These are phyloP conservation scores for Lates calcarifer DNA, from an alignment of 2,113 vertebrate species.

Conservation along the genomic window DNA sequence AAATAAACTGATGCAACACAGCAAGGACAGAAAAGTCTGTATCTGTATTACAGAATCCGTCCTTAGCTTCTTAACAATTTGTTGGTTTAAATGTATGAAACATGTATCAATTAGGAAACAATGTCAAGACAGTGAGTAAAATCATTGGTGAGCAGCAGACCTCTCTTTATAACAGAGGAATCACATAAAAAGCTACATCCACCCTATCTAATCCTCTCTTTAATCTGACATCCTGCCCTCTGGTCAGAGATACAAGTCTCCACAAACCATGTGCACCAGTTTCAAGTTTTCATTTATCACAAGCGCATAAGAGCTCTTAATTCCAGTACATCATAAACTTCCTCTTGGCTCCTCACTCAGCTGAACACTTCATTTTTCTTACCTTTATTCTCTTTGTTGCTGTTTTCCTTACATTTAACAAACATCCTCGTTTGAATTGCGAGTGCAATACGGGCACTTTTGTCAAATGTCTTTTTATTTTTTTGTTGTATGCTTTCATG, in stretches of 20 bases:
- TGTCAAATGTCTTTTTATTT: too few species aligned
- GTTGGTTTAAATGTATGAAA: neutral
- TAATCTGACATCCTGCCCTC: neutral
- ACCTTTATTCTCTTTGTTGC: neutral
- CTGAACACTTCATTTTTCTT: neutral
- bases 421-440: neutral
- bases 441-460: too few species aligned
- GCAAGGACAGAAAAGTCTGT: too few species aligned
- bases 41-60: neutral
- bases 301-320: neutral
- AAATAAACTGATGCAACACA: too few species aligned
- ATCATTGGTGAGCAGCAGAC: neutral
- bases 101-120: neutral
- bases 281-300: neutral
- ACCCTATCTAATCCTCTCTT: neutral
- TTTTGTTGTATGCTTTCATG: neutral
- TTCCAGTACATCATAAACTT: neutral
- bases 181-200: neutral
- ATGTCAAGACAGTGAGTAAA: neutral
- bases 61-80: neutral
- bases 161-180: neutral
- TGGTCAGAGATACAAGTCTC: neutral
- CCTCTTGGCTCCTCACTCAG: neutral
- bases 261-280: neutral
- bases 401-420: neutral